A percentile compares a stretch with the other conserved stretches of the same genome.
Conservation (phyloP, 2,113 vertebrate species). For the Struthidea cinerea region DNA sequence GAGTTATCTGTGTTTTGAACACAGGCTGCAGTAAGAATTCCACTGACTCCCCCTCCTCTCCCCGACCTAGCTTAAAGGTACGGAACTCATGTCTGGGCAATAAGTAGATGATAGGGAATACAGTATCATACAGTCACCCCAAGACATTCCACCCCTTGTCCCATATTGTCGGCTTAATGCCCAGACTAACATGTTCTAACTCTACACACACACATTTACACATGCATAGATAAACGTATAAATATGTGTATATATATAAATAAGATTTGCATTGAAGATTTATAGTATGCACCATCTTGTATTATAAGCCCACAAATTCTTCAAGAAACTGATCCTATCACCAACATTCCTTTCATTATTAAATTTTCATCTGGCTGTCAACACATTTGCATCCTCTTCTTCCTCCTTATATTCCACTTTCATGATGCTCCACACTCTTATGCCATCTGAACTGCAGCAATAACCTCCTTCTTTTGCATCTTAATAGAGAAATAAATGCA, state of each 20-base stretch:
- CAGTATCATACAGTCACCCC: too few relatives aligned
- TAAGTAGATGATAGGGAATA: too few relatives aligned
- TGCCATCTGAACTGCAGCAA: not conserved
- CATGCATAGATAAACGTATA: too few relatives aligned
- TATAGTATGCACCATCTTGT: not conserved
- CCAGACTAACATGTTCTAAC: too few relatives aligned
- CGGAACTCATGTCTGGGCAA: too few relatives aligned
- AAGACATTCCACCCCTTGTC: too few relatives aligned
- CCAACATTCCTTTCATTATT: not conserved
- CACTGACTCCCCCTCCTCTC: too few relatives aligned
- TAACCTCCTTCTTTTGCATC: constrained; percentile 1
- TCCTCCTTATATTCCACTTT: not conserved
- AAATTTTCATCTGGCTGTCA: not conserved
- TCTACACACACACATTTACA: too few relatives aligned
- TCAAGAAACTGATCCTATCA: not conserved
- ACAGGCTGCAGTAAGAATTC: too few relatives aligned
- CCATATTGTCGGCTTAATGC: too few relatives aligned
- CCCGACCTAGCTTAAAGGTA: too few relatives aligned
- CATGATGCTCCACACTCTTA: not conserved
- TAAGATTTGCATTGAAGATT: not conserved
- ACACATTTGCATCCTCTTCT: not conserved
- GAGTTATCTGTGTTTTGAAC: too few relatives aligned
- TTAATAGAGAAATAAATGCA: constrained; percentile 65
- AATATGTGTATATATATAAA: not conserved
- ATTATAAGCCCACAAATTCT: not conserved